Evolutionary conservation across 2,113 vertebrate genomes (phyloP), one percentile per base, ranked within the genome.

Genomic region (Albula goreensis): DNA sequence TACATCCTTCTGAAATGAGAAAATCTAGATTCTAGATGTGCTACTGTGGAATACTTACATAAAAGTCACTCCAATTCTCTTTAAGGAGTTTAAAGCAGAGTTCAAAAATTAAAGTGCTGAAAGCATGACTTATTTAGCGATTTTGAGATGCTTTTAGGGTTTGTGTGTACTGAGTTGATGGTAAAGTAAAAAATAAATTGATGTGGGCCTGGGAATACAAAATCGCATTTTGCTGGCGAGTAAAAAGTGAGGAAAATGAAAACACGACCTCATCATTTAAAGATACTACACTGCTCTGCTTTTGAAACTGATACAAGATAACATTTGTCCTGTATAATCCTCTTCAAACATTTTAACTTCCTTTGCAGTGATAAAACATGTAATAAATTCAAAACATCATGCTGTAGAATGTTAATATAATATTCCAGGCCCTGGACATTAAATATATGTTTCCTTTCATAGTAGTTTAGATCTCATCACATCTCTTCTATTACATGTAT

Each of bases 181-280:
- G 17, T 19, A n/a, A 77, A 77, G 70, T n/a, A 77, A 77, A 19
- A 77, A 77, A 77, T n/a, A 77, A 77, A 77, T 77, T 77, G 25
- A 77, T 56, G 53, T 12, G 12, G 53, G 6, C 53, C 12, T 56
- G 53, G 53, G 53, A 56, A 56, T 56, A 56, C 53, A 7, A 56
- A 9, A 56, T 56, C 2, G 53, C 53, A 56, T 56, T 56, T 56
- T 56, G 12, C 53, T 56, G 53, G 53, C 12, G 53, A 9, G 12
- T 12, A 56, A 9, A 56, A 56, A 56, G 53, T 6, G 7, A 56
- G 2, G 53, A 56, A 56, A 56, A 56, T 56, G 53, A 56, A 56
- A 56, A 56, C 53, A 56, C 12, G 53, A 56, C 53, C 53, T 56
- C 53, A 56, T 2, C 53, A 56, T 56, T 56, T 56, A 56, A 56